Evolutionary conservation across 37 sponge, comb jelly and placozoan species (phyloP), one percentile per base, ranked within the genome.

Genomic region (Spongilla lacustris): DNA sequence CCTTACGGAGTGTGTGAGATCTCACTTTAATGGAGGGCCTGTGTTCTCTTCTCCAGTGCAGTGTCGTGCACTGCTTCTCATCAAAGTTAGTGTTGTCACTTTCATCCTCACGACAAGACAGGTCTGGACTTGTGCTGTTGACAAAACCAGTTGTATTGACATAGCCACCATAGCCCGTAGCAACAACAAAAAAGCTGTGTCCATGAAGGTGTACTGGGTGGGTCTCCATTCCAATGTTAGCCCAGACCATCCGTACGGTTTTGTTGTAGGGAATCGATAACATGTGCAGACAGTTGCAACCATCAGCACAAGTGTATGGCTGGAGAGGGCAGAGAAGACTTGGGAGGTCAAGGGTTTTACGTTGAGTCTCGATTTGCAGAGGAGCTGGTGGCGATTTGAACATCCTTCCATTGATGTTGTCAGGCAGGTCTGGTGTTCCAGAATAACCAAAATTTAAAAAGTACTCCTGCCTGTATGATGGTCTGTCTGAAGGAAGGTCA

Each of bases 121-220:
- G 33, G 29, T 29, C 80, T 31, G 50, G 50, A 17, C 67, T 80
- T 29, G n/a, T 84, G 17, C 19, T 46, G 2, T 66, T 68, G 3
- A 80, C 34, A 27, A 76, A 28, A 2, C 85, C 85, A 50, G 58
- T 80, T 21, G 46, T 36, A 32, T 29, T 27, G 46, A 78, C 21
- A 30, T 91, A 94, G 58, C 76, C 36, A 25, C 92, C 92, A 75
- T 94, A 88, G 14, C 89, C 92, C 48, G 85, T 78, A 32, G 82
- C 67, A 21, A 91, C 68, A 32, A 94, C 92, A 76, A 79, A 79
- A 79, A 94, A 94, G 28, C 68, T 68, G 77, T 91, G 89, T 3
- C 95, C 95, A 77, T 94, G 95, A 6, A 94, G 71, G 68, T 94
- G 95, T 29, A 94, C 35, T 31, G 95, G 95, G 50, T 91, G 91